Evolutionary conservation across 2,113 vertebrate genomes (phyloP), one percentile per base, ranked within the genome.

Genomic region (Oophaga pumilio): DNA sequence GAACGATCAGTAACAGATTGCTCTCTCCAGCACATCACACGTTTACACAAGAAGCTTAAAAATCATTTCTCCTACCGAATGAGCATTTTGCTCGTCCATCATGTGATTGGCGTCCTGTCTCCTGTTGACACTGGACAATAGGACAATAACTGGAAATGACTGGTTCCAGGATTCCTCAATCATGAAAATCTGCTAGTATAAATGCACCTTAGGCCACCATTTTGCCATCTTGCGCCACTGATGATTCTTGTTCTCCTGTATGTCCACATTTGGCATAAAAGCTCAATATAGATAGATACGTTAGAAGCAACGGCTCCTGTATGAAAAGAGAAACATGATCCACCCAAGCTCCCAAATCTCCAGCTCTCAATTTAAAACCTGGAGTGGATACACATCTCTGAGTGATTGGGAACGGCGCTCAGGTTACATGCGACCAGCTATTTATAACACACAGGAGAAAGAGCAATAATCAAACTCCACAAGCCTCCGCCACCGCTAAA

Each of bases 291-390:
- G 64, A 83, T 53, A 68, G 66, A 74, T 74, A 73, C 50, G 33
- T 57, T 56, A 17, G 69, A 15, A 56, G 50, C 11, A 24, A 56
- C 66, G 28, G 43, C 53, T 59, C 52, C 53, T 74, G 82, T 73
- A 73, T 85, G 24, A 85, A 33, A 85, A 13, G 49, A 10, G 82
- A 85, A 73, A 85, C 53, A 24, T 71, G 20, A 85, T 74, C 68
- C 33, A 24, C 8, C 69, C 83, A 22, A 53, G 64, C 49, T 84
- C 62, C 82, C 64, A 85, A 76, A 49, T 85, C 84, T 85, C 84
- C 71, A 8, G 84, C 28, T 60, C 68, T 76, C 84, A 24, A 76
- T 60, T 85, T 76, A 85, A 76, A 76, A 76, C 69, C 69, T 85
- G 84, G 71, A 76, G 84, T 62, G 71, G 57, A 76, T 9, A 33